Base-by-base conservation (phyloP, 2,888 invertebrate species). In the Chaetoderma sp. region DNA sequence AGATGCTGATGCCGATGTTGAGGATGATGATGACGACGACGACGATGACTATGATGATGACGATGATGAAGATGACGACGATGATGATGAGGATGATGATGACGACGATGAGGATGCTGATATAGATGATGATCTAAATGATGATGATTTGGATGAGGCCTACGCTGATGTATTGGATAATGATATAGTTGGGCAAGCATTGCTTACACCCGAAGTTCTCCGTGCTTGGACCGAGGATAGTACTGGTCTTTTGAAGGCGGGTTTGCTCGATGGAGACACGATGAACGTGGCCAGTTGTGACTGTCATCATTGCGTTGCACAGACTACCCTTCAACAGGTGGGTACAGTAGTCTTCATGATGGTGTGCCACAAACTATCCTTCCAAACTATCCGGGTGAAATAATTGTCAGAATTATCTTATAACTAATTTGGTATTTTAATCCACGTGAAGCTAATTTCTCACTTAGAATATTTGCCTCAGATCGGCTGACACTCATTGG, bases 251-350 rank as follows among this genome's bases (percentile, higher is more conserved):
- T 32, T 32, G 18, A 28, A 25, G 13, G 18, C 47, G 27, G 8
- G 39, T 2, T 6, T n/a, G n/a, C 2, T 42, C 25, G 36, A 16
- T 16, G 3, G 30, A 30, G 52, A 25, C 13, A 13, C 52, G 2
- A 21, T 16, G 3, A 13, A 28, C 16, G 30, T 32, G 16, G 32
- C 52, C 28, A 74, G 70, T 60, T 82, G 82, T 75, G 81, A 78
- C 71, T 82, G 81, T 73, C 78, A 76, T 63, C 82, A 81, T 60
- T 82, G 81, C 74, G 74, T 79, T 4, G 68, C 73, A 6, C 78
- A 79, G 67, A 75, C 79, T 10, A 76, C 78, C 60, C 61, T 78
- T 28, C 78, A 80, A 67, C 75, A 78, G 67, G 71, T 78, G 72
- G 75, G n/a, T n/a, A n/a, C n/a, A n/a, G n/a, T n/a, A n/a, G n/a